These are phyloP conservation scores for Cryptosula pallasiana DNA, from an alignment of 2,888 invertebrate genomes.

Conservation along the genomic window DNA sequence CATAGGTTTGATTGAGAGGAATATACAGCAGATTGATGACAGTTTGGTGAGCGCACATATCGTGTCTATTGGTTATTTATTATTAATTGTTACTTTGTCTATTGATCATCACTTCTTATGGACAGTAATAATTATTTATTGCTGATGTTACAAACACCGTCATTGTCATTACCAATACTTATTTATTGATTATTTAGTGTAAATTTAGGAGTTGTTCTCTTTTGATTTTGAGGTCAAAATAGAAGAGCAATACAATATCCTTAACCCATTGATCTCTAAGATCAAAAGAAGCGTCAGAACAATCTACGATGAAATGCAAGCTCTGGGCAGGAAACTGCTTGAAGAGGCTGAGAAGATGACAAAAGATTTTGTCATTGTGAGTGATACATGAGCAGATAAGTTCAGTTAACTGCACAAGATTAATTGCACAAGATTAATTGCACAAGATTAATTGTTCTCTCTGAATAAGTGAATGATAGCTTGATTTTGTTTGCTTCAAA, in stretches of 20 bases:
- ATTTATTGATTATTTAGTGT: no score
- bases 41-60: conserved; percentile 10
- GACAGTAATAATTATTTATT: no score
- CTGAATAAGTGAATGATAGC: not conserved
- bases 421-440: no score
- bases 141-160: no score
- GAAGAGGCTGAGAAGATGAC: not conserved
- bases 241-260: no score
- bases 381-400: not conserved
- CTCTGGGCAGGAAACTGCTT: not conserved
- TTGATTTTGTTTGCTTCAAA: not conserved
- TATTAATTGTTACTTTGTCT: no score
- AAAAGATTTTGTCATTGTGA: not conserved
- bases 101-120: no score
- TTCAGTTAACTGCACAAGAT: no score
- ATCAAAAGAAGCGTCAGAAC: not conserved
- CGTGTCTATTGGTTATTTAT: no score
- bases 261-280: not conserved
- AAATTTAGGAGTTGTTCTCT: no score
- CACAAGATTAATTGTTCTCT: no score
- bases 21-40: not conserved
- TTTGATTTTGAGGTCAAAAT: not conserved
- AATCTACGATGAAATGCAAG: not conserved
- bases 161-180: no score
- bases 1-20: not conserved